These are phyloP conservation scores for Menidia beryllina DNA, from an alignment of 2,113 vertebrate species.

Conservation along the genomic window DNA sequence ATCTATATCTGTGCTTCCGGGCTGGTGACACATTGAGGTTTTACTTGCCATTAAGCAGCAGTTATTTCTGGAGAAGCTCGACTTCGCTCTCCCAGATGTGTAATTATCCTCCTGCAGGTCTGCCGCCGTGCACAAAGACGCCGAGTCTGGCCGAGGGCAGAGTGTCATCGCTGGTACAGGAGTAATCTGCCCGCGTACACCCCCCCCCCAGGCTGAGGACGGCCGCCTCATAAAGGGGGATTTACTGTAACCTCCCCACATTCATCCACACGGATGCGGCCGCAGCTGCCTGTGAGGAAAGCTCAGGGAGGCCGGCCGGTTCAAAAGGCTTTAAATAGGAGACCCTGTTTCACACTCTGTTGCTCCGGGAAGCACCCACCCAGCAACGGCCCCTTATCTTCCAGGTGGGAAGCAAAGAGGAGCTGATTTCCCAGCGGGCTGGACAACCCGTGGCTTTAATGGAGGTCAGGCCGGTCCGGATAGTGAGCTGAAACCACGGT, in stretches of 20 bases:
- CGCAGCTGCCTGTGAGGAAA: slow-evolving; percentile 5
- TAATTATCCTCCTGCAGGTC: slow-evolving; percentile 55
- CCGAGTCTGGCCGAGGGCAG: slow-evolving; percentile 20
- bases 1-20: too few relatives aligned
- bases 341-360: slow-evolving; percentile 39
- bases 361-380: slow-evolving; percentile 21
- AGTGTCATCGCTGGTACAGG: slow-evolving; percentile 1
- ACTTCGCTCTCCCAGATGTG: slow-evolving; percentile 40
- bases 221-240: slow-evolving; percentile 15
- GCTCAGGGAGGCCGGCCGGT: slow-evolving; percentile 15
- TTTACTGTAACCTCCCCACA: not conserved
- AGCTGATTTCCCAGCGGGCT: slow-evolving; percentile 60
- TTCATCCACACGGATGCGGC: slow-evolving; percentile 2
- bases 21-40: slow-evolving; percentile 22
- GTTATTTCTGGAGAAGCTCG: slow-evolving; percentile 38
- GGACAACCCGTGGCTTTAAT: slow-evolving; percentile 33
- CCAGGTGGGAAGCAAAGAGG: slow-evolving; percentile 31
- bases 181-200: not conserved
- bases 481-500: slow-evolving; percentile 12
- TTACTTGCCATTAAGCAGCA: slow-evolving; percentile 19
- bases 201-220: too few relatives aligned
- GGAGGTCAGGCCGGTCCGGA: not conserved
- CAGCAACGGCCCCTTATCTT: slow-evolving; percentile 46
- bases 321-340: slow-evolving; percentile 27
- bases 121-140: slow-evolving; percentile 13